Evolutionary conservation across 2,888 invertebrate species (phyloP), one percentile per base, ranked within the genome.

Genomic region (Netelia inedita): DNA sequence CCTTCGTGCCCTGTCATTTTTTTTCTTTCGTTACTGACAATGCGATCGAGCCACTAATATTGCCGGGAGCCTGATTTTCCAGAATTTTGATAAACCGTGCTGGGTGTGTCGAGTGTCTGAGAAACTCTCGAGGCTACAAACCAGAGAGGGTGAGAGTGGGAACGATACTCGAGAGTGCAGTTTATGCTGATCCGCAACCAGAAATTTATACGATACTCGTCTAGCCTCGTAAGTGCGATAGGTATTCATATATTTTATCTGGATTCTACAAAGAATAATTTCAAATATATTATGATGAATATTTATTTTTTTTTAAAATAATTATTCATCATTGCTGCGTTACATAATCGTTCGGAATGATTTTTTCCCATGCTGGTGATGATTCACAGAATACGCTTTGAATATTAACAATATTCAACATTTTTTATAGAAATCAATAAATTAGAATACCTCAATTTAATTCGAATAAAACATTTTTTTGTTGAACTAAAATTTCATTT

Each of bases 151-250:
- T n/a, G 19, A 55, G 9, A 55, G n/a, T 35, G 53, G 57, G 41
- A 57, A 19, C 23, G 65, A 43, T 35, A 41, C 72, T 72, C 21
- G 59, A 68, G 68, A 68, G 55, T 75, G 65, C 14, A 75, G 10
- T 78, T 69, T 28, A 41, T 78, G 57, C 74, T 50, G 16, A 35
- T 75, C 41, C 19, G 55, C 68, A 61, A 28, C 23, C 59, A 41
- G 68, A 76, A 68, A 76, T 76, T 76, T 23, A 46, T 61, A 65
- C 57, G 71, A 57, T 23, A 61, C 57, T 78, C 59, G 46, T 61
- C 50, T 28, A 16, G 50, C 10, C 69, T 69, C 50, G 21, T 23
- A 19, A 59, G 41, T 73, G 23, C 21, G 19, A 19, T 69, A 78
- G 9, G 41, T 21, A 46, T 21, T 2, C 3, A 65, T 23, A 21